Evolutionary conservation across 2,888 invertebrate species (phyloP).

Genomic region (Notodonta ziczac): DNA sequence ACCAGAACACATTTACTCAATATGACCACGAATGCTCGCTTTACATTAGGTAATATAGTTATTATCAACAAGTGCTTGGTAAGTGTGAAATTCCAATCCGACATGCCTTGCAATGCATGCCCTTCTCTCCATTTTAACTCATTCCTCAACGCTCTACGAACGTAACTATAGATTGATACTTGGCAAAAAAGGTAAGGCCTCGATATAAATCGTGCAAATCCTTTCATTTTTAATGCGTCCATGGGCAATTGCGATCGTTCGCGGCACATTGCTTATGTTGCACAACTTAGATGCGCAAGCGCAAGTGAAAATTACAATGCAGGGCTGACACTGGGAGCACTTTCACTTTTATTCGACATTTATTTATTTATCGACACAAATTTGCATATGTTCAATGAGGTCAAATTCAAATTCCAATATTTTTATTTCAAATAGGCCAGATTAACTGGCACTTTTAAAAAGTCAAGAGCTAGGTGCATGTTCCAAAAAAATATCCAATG

Average conservation of each 20-base stretch:
- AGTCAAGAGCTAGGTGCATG: too few relatives aligned
- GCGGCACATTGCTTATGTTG: conserved; percentile 21
- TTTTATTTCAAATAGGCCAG: too few relatives aligned
- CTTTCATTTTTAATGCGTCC: conserved; percentile 37
- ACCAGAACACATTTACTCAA: too few relatives aligned
- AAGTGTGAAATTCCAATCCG: not conserved
- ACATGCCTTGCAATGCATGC: not conserved
- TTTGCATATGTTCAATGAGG: too few relatives aligned
- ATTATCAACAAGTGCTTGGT: not conserved
- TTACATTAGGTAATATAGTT: too few relatives aligned
- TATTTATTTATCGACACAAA: too few relatives aligned
- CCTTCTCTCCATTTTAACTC: not conserved
- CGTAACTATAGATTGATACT: conserved; percentile 17
- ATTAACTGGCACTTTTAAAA: too few relatives aligned
- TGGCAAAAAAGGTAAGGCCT: conserved; percentile 8
- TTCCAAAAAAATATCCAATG: too few relatives aligned
- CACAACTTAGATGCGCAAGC: conserved; percentile 23
- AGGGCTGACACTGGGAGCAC: conserved; percentile 22
- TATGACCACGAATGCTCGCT: not conserved
- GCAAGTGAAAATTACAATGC: conserved; percentile 21
- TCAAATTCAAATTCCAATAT: too few relatives aligned
- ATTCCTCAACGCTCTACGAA: conserved; percentile 12
- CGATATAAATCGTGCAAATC: conserved; percentile 20
- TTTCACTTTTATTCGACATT: too few relatives aligned
- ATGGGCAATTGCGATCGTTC: conserved; percentile 31